Percentiles rank a stretch among this genome's conserved stretches.
phyloP scores from a whole-genome alignment of 2,888 invertebrate species.

The Idaea aversata region DNA sequence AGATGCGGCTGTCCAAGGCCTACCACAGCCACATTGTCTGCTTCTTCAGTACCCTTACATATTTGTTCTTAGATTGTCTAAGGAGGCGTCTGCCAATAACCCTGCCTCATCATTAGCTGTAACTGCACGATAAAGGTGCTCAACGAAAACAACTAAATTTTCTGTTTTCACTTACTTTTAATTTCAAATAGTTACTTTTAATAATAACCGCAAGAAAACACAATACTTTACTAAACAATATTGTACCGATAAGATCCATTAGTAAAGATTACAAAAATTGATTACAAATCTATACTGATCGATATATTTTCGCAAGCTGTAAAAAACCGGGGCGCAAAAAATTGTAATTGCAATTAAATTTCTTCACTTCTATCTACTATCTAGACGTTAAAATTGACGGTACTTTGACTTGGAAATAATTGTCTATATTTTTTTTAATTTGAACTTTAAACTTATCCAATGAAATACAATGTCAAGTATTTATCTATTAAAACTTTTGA shows the following conservation, averaged over 20 bases:
- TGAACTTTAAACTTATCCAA: not conserved
- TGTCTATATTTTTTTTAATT: not conserved
- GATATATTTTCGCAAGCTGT: not conserved
- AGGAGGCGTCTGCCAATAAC: no score
- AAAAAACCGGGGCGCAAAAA: not conserved
- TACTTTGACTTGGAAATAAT: not conserved
- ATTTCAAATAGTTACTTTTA: not conserved
- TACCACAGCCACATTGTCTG: no score
- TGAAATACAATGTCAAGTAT: not conserved
- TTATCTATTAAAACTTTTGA: no score
- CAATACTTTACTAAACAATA: not conserved
- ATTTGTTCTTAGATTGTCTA: no score
- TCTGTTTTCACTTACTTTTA: not conserved
- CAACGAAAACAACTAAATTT: no score
- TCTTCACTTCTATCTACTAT: not conserved
- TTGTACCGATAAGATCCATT: not conserved
- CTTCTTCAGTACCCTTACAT: no score
- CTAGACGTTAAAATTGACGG: not conserved
- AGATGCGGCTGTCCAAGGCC: no score
- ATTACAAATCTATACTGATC: not conserved
- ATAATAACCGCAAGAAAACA: not conserved
- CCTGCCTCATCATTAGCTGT: no score
- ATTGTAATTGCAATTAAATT: not conserved
- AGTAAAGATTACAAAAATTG: not conserved
- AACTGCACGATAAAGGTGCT: no score